phyloP scores from a whole-genome alignment of 1,140 invertebrate species.

The Helicoverpa armigera region DNA sequence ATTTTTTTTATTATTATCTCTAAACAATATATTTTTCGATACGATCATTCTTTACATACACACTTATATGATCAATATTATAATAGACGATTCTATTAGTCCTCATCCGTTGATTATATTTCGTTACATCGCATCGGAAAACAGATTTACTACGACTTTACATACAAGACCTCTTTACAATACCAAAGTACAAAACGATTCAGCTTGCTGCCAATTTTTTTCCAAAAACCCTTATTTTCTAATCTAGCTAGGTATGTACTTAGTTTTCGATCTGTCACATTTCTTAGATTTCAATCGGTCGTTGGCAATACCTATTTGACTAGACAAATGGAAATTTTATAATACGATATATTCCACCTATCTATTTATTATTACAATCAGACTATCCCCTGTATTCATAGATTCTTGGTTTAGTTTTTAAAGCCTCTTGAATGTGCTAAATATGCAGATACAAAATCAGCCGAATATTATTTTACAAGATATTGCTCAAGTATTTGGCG shows the following conservation, averaged over 20 bases:
- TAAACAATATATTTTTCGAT: background rate
- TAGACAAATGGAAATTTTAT: background rate
- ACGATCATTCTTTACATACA: slow-evolving; percentile 2
- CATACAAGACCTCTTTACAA: no score
- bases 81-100: no score
- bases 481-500: background rate
- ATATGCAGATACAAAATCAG: background rate
- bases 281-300: no score
- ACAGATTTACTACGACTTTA: no score
- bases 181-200: no score
- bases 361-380: slow-evolving; percentile 20
- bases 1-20: background rate
- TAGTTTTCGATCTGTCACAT: background rate
- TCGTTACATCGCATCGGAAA: no score
- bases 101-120: no score
- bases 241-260: background rate
- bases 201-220: no score
- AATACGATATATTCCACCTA: slow-evolving; percentile 12
- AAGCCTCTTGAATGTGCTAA: slow-evolving; percentile 24
- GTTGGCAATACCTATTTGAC: background rate
- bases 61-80: background rate
- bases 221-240: background rate
- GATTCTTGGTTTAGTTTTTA: slow-evolving; percentile 32
- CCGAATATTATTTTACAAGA: background rate
- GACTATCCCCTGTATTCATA: slow-evolving; percentile 33